These are phyloP conservation scores for Scaptomyza cyrtandrae DNA, from an alignment of 2,888 invertebrate species.

Conservation along the genomic window DNA sequence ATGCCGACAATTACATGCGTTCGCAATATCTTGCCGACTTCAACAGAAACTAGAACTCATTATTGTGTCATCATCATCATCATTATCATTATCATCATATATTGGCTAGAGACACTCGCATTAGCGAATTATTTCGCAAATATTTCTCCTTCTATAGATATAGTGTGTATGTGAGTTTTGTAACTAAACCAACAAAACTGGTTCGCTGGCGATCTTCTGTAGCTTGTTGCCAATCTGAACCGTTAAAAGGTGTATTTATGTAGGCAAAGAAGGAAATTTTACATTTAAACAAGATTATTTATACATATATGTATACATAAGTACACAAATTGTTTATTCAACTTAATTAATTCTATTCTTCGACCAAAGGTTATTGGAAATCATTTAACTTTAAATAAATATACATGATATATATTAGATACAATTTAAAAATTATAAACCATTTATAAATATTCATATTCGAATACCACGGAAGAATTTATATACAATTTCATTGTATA, in stretches of 20 bases:
- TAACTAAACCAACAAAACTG: constrained; percentile 22
- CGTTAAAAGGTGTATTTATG: constrained; percentile 32
- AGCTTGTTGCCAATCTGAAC: constrained; percentile 17
- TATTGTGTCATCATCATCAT: constrained; percentile 61
- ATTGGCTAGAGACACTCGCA: constrained; percentile 26
- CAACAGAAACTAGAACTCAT: constrained; percentile 57
- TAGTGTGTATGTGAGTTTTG: constrained; percentile 4
- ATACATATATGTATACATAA: neutral
- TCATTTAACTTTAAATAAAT: no score
- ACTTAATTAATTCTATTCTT: no score
- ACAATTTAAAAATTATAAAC: no score
- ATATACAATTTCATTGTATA: no score
- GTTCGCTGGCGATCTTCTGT: constrained; percentile 19
- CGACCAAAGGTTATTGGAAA: no score
- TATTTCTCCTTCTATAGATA: constrained; percentile 16
- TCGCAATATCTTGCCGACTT: constrained; percentile 51
- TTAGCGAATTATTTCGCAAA: constrained; percentile 42
- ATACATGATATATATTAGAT: no score
- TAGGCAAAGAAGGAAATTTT: constrained; percentile 33
- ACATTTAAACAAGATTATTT: constrained; percentile 17
- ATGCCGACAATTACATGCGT: constrained; percentile 75
- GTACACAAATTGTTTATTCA: neutral
- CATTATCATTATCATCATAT: constrained; percentile 21
- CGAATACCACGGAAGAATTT: no score
- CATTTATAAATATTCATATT: no score